Percentiles rank a stretch among this genome's conserved stretches.
These are phyloP conservation scores for Harpagifer antarcticus DNA, from an alignment of 2,797 vertebrate genomes.

Conservation along the genomic window DNA sequence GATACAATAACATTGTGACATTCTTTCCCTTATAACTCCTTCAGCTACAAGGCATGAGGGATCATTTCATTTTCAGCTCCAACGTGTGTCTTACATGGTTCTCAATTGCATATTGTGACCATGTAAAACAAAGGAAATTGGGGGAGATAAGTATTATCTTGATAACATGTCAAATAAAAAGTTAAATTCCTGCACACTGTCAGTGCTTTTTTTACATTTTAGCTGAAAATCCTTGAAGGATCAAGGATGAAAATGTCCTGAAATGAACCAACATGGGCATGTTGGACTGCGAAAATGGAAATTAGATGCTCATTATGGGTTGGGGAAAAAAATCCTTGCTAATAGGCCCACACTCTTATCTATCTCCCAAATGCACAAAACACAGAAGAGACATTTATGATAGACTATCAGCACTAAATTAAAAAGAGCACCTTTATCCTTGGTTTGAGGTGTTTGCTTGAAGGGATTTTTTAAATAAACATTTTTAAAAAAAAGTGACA, in stretches of 20 bases:
- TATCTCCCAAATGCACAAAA: conserved; percentile 2
- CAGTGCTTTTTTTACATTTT: not conserved
- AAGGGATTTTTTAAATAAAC: conserved; percentile 4
- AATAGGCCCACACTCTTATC: not conserved
- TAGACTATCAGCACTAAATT: not conserved
- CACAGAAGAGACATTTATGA: not conserved
- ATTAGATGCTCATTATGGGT: not conserved
- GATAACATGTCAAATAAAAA: not conserved
- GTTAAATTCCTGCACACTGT: not conserved
- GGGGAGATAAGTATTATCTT: not conserved
- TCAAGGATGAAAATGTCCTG: not conserved
- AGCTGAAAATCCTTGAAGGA: not conserved
- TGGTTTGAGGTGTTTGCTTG: not conserved
- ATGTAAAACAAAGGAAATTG: not conserved
- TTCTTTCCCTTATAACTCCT: not conserved
- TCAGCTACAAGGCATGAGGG: conserved; percentile 7
- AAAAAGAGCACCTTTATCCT: not conserved
- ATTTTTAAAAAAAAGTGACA: not conserved
- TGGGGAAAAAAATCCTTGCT: not conserved
- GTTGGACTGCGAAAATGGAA: not conserved
- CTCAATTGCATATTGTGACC: not conserved
- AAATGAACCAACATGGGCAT: not conserved
- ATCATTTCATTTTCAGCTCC: not conserved
- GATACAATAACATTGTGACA: not conserved
- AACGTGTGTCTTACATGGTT: not conserved